A percentile compares a stretch with the other conserved stretches of the same genome.
phyloP scores from a whole-genome alignment of 1,140 invertebrate species.

The Apis cerana region DNA sequence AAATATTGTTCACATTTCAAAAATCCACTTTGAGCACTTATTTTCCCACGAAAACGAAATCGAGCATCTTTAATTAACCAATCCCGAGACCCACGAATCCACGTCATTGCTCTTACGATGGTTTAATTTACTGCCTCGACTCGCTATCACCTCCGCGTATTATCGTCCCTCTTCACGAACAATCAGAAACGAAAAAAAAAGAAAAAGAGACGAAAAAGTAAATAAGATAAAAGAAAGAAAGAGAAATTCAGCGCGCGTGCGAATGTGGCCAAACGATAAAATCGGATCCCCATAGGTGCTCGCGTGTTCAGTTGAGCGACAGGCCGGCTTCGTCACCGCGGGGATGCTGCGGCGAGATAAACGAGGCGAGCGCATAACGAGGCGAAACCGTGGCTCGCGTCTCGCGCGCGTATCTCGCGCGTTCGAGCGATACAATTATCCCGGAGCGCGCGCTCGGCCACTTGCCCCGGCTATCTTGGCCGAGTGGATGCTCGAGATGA shows the following conservation, averaged over 20 bases:
- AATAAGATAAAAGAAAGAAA: neutral
- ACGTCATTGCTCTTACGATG: no score
- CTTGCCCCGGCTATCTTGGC: constrained; percentile 28
- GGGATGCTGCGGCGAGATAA: constrained; percentile 71
- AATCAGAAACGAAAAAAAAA: neutral
- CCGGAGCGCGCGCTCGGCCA: neutral
- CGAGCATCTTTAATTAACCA: no score
- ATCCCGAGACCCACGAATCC: no score
- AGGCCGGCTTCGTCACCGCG: constrained; percentile 70
- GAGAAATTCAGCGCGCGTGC: neutral
- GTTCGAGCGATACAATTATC: constrained; percentile 47
- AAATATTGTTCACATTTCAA: no score
- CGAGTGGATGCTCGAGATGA: constrained; percentile 40
- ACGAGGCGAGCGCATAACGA: constrained; percentile 71
- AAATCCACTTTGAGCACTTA: no score
- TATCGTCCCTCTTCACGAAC: neutral
- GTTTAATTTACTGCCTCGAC: no score
- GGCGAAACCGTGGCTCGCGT: constrained; percentile 53
- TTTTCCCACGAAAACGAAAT: no score
- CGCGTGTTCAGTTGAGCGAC: constrained; percentile 57
- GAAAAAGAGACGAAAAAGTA: no score
- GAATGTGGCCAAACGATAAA: constrained; percentile 63
- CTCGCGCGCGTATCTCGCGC: constrained; percentile 18
- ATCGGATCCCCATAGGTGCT: constrained; percentile 66
- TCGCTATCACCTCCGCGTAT: neutral